Evolutionary conservation across 1,140 invertebrate genomes (phyloP).

Genomic region (Drosophila micromelanica): DNA sequence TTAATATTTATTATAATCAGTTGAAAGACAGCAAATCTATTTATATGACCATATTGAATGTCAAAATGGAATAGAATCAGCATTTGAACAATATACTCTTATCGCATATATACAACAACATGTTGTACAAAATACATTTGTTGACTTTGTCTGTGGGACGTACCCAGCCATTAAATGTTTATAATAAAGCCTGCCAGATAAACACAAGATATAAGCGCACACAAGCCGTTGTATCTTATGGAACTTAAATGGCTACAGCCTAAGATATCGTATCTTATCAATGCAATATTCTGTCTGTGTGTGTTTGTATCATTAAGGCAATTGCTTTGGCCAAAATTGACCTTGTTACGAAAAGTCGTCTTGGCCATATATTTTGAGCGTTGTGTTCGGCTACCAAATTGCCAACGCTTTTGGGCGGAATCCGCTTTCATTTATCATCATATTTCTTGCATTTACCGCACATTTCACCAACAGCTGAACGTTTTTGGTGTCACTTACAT

Average conservation of each 20-base stretch:
- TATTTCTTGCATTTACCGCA: slow-evolving; percentile 68
- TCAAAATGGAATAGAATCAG: slow-evolving; percentile 9
- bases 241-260: slow-evolving; percentile 29
- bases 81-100: slow-evolving; percentile 3
- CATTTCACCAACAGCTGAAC: slow-evolving; percentile 58
- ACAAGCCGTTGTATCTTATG: slow-evolving; percentile 23
- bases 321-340: slow-evolving; percentile 35
- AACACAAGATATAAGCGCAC: slow-evolving; percentile 42
- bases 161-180: not conserved
- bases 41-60: slow-evolving; percentile 21
- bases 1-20: too few species aligned
- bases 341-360: slow-evolving; percentile 34
- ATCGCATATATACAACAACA: slow-evolving; percentile 12
- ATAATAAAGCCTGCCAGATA: slow-evolving; percentile 30
- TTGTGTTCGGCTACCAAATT: slow-evolving; percentile 6
- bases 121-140: slow-evolving; percentile 2
- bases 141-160: slow-evolving; percentile 5
- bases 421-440: slow-evolving; percentile 69
- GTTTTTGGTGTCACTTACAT: slow-evolving; percentile 48
- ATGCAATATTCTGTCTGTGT: not conserved
- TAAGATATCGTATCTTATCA: slow-evolving; percentile 56
- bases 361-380: slow-evolving; percentile 32
- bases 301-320: slow-evolving; percentile 31
- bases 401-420: slow-evolving; percentile 11
- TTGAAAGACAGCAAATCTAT: slow-evolving; percentile 12